A percentile compares a stretch with the other conserved stretches of the same genome.
phyloP scores from a whole-genome alignment of 2,797 vertebrate species.

The Triplophysa bombifrons region DNA sequence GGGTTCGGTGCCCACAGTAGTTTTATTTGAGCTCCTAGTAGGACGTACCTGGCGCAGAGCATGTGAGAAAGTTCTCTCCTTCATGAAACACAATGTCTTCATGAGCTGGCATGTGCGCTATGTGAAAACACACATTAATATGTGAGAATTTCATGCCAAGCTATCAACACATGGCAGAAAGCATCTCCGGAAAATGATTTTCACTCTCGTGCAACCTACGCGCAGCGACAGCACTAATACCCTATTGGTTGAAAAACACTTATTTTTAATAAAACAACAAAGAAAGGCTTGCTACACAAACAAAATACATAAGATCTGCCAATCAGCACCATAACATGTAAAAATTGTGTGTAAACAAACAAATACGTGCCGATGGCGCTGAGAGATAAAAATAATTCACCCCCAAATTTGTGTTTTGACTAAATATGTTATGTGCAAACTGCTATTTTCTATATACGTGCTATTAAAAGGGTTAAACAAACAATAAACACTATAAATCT shows the following conservation, averaged over 20 bases:
- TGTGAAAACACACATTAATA: slow-evolving; percentile 39
- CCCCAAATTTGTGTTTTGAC: not conserved
- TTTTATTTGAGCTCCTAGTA: not conserved
- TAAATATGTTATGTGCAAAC: no score
- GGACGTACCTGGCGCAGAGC: slow-evolving; percentile 31
- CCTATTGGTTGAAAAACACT: not conserved
- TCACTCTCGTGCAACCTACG: slow-evolving; percentile 6
- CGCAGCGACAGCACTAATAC: slow-evolving; percentile 5
- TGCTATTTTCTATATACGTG: not conserved
- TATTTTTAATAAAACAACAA: slow-evolving; percentile 25
- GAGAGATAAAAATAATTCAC: not conserved
- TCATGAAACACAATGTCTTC: slow-evolving; percentile 39
- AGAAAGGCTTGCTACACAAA: slow-evolving; percentile 28
- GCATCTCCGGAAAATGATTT: slow-evolving; percentile 19
- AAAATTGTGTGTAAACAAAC: not conserved
- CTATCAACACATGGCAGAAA: slow-evolving; percentile 37
- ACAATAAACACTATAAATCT: not conserved
- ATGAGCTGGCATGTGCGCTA: slow-evolving; percentile 19
- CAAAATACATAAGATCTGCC: slow-evolving; percentile 4
- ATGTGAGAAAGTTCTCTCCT: slow-evolving; percentile 35
- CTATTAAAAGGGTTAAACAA: not conserved
- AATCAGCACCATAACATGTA: not conserved
- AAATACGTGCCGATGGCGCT: not conserved
- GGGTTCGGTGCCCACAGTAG: not conserved
- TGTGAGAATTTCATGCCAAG: slow-evolving; percentile 33